phyloP scores from a whole-genome alignment of 30 jellyfish, hydroid and myxozoan genomes.

The Cassiopea xamachana region DNA sequence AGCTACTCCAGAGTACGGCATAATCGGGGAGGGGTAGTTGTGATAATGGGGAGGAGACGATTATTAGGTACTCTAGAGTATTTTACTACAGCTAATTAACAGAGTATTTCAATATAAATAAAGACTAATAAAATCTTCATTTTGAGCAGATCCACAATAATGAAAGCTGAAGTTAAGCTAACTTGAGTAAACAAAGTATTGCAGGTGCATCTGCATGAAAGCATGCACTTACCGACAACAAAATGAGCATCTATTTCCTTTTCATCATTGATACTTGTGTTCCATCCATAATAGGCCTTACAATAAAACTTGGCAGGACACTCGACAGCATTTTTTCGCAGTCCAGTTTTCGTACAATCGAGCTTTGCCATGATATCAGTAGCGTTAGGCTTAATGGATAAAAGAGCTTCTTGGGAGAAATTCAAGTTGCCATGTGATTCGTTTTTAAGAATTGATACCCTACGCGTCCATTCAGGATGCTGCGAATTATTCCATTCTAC shows the following conservation, averaged over 20 bases:
- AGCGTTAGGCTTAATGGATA: slow-evolving; percentile 35
- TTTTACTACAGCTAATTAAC: too few relatives aligned
- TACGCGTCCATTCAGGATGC: neutral
- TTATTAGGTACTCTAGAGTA: too few relatives aligned
- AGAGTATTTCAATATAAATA: too few relatives aligned
- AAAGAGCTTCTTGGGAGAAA: neutral
- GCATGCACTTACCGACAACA: slow-evolving; percentile 12
- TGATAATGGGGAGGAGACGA: too few relatives aligned
- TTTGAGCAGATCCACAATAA: too few relatives aligned
- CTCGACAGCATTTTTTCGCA: neutral
- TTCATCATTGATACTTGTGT: slow-evolving; percentile 1
- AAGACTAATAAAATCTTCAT: too few relatives aligned
- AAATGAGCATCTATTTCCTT: slow-evolving; percentile 9
- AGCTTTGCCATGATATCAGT: slow-evolving; percentile 23
- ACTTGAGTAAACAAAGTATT: too few relatives aligned
- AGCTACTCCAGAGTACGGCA: too few relatives aligned
- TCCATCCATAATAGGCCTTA: slow-evolving; percentile 17
- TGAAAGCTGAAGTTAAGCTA: too few relatives aligned
- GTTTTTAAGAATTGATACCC: neutral
- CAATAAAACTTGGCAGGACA: slow-evolving; percentile 39
- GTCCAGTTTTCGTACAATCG: neutral
- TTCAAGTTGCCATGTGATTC: neutral
- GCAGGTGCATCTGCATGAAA: too few relatives aligned
- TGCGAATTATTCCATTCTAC: slow-evolving; percentile 24
- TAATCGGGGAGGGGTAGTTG: too few relatives aligned